Base-by-base conservation (phyloP, 2,888 invertebrate genomes). In the Drosophila histrio region DNA sequence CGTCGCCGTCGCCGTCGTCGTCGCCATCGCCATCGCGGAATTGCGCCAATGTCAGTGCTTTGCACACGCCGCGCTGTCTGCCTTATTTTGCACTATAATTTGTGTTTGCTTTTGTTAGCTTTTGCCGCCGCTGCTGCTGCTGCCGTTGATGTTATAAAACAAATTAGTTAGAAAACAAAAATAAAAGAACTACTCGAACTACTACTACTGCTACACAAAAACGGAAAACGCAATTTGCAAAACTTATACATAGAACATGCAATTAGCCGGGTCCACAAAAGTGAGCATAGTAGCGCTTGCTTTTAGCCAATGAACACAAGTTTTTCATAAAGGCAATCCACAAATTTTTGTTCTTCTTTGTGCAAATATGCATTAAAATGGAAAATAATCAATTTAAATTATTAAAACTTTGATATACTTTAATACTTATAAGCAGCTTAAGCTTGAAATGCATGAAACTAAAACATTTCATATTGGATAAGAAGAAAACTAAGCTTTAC, bases 61-160 rank as follows among this genome's bases (percentile, higher is more conserved):
- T 75, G 77, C 79, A 85, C 75, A 72, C 77, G 82, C 85, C 82
- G 85, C 60, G 67, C 79, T 73, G 82, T 83, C 82, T 83, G 82
- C 82, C 46, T 72, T 64, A 43, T 77, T 71, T 75, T 77, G 74
- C 82, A 79, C 77, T 83, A 75, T 83, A 83, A 83, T 83, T 85
- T 79, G 71, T 54, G 64, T 72, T 76, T 72, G 84, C 72, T 74
- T 77, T 71, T 71, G 65, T 72, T 70, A 39, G 68, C 71, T 58
- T 58, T 53, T 38, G 28, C 19, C 28, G 57, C 41, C 34, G 47
- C 56, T 43, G 39, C 9, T 3, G 53, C 58, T 41, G 43, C 39
- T 56, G 47, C 38, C 72, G 69, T 78, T 77, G 77, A 72, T 82
- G 85, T 85, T 83, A 83, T 77, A 85, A 79, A 83, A 83, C 85